phyloP scores from a whole-genome alignment of 2,113 vertebrate species.

The Eublepharis macularius region DNA sequence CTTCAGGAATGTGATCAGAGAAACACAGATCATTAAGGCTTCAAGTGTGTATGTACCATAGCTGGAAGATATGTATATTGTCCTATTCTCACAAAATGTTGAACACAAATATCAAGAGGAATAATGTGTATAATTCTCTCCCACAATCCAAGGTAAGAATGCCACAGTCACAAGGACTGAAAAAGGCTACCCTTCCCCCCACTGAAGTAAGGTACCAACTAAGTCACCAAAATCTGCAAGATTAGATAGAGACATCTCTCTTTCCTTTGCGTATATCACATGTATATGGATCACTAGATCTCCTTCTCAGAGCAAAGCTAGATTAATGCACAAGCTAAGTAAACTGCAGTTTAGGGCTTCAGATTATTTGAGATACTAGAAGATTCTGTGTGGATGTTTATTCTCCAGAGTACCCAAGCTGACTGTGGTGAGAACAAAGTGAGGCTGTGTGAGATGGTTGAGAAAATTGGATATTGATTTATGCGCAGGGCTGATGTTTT shows the following conservation, averaged over 20 bases:
- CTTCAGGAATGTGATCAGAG: no score
- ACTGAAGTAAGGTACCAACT: not conserved
- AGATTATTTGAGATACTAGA: slow-evolving; percentile 37
- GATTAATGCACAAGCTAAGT: no score
- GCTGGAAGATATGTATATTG: no score
- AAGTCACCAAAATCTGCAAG: not conserved
- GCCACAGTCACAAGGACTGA: no score
- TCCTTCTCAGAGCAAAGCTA: not conserved
- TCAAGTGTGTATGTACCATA: no score
- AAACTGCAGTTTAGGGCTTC: no score
- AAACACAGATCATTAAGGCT: no score
- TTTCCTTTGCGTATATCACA: not conserved
- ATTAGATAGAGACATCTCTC: no score
- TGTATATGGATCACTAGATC: not conserved
- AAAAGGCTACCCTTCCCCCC: not conserved
- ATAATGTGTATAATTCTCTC: no score
- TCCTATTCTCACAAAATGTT: no score
- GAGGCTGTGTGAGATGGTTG: slow-evolving; percentile 36
- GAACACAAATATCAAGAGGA: no score
- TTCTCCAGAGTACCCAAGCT: slow-evolving; percentile 37
- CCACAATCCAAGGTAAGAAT: no score
- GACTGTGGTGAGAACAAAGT: slow-evolving; percentile 48
- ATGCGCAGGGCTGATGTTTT: slow-evolving; percentile 47
- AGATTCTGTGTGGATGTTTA: slow-evolving; percentile 27
- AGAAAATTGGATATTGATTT: slow-evolving; percentile 81